A percentile compares a stretch with the other conserved stretches of the same genome.
phyloP scores from a whole-genome alignment of 2,797 vertebrate genomes.

The Limosa lapponica region DNA sequence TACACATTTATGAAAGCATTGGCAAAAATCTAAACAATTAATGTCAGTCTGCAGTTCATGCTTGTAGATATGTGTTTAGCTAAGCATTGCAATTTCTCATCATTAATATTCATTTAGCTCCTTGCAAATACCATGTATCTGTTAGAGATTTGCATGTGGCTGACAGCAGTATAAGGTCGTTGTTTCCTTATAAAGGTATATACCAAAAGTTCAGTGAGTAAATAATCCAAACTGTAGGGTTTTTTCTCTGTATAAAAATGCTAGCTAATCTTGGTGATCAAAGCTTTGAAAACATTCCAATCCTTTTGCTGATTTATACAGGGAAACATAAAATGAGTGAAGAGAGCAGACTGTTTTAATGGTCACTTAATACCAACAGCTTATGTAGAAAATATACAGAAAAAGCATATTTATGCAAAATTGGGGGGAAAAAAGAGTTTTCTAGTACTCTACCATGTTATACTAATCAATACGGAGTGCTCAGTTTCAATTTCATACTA shows the following conservation, averaged over 20 bases:
- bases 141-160: background rate
- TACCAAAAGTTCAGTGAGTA: background rate
- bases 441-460: background rate
- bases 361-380: background rate
- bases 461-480: background rate
- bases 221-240: background rate
- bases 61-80: constrained; percentile 11
- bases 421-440: background rate
- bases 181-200: background rate
- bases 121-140: background rate
- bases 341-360: background rate
- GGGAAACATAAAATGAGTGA: background rate
- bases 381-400: background rate
- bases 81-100: background rate
- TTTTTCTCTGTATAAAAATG: background rate
- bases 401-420: background rate
- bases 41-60: background rate
- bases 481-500: background rate
- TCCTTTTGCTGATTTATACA: background rate
- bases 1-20: background rate
- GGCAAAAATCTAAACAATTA: background rate
- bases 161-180: background rate
- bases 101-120: constrained; percentile 24
- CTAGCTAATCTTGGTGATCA: background rate
- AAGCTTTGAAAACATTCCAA: background rate